phyloP scores from a whole-genome alignment of 2,888 invertebrate species.

The Cremastinae sp. region DNA sequence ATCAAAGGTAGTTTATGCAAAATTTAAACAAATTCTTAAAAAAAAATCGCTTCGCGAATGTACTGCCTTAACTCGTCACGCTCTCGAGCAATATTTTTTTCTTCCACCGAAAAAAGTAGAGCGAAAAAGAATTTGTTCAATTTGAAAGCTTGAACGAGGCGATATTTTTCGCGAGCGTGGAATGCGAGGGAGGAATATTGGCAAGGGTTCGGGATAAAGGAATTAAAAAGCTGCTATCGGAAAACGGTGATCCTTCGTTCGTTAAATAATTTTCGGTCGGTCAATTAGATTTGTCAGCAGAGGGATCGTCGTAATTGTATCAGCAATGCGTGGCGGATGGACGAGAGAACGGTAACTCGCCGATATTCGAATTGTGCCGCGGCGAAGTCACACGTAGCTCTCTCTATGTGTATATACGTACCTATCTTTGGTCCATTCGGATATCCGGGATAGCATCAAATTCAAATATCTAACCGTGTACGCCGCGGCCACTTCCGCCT shows the following conservation, averaged over 20 bases:
- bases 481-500: conserved; percentile 65
- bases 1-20: no score
- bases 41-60: no score
- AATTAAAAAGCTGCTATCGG: conserved; percentile 59
- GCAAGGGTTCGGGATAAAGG: conserved; percentile 55
- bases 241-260: conserved; percentile 66
- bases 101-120: no score
- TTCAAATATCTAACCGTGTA: conserved; percentile 77
- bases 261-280: conserved; percentile 75
- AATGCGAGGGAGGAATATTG: conserved; percentile 2
- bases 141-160: no score
- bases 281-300: conserved; percentile 76
- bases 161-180: no score
- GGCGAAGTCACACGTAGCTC: conserved; percentile 37
- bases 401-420: conserved; percentile 25
- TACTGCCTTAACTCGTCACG: no score
- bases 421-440: conserved; percentile 46
- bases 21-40: no score
- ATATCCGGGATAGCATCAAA: conserved; percentile 67
- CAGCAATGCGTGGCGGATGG: conserved; percentile 62
- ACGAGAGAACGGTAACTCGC: conserved; percentile 24
- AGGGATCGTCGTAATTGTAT: conserved; percentile 71
- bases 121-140: no score
- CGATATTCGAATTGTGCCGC: not conserved
- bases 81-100: no score